Base-by-base conservation (phyloP, 1,140 invertebrate genomes). In the Mizuhopecten yessoensis region DNA sequence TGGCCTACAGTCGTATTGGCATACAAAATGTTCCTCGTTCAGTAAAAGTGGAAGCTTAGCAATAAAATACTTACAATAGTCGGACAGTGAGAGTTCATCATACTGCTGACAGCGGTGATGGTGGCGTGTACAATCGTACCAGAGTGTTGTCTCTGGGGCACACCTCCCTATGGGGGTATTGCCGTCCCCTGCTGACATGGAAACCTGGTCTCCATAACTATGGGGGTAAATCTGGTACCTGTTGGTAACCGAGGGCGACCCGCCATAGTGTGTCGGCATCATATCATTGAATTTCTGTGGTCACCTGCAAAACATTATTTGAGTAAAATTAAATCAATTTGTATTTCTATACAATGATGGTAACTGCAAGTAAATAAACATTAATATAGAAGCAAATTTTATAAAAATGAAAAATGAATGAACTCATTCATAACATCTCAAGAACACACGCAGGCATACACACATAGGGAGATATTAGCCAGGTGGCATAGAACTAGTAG, bases 221-320 rank as follows among this genome's bases (percentile, higher is more conserved):
- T 75, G 57, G 57, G 57, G 57, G n/a, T 75, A 75, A 11, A 75
- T 75, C n/a, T 75, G 57, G n/a, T 75, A 75, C 11, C 57, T 75
- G 29, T 75, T 75, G 57, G 57, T 29, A 75, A 75, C 57, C 1
- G 57, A 29, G 57, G 57, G 57, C 23, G 57, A 75, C 57, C 57
- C 57, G 57, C 57, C 57, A 75, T 75, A 75, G 17, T 75, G 57
- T 75, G 57, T 75, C 57, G 57, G 57, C 57, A 75, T 75, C 57
- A 75, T 75, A 75, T 75, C 57, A 75, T 75, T 29, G 9, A 75
- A 9, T 29, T 75, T 3, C 29, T 17, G 2, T 29, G 57, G 57
- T 75, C 57, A 75, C 57, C 57, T 75, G 57, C 20, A n/a, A 75
- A 75, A 49, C 45, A 49, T 10, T 17, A 49, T 7, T 39, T 13